phyloP scores from a whole-genome alignment of 2,113 vertebrate genomes.

The Podarcis raffonei region DNA sequence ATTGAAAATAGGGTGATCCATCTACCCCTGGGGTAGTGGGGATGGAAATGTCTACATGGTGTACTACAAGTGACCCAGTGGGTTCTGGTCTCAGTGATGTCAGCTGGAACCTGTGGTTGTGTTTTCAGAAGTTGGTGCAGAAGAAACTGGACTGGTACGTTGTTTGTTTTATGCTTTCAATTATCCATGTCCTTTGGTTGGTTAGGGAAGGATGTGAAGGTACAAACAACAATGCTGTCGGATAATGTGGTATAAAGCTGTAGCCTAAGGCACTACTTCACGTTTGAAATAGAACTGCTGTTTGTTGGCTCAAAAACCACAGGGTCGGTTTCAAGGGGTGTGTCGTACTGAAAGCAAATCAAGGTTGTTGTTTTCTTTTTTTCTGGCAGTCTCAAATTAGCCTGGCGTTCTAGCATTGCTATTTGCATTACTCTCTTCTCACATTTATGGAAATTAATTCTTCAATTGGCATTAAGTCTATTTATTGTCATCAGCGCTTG shows the following conservation, averaged over 20 bases:
- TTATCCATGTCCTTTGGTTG: fast-evolving
- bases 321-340: background rate
- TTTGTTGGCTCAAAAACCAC: fast-evolving
- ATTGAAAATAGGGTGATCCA: no score
- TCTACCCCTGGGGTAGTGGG: no score
- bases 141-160: background rate
- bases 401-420: background rate
- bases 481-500: slow-evolving; percentile 73
- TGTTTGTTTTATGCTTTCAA: background rate
- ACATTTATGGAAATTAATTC: slow-evolving; percentile 57
- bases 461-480: slow-evolving; percentile 62
- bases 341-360: fast-evolving
- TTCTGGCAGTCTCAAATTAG: slow-evolving; percentile 17
- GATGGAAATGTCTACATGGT: background rate
- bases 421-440: background rate
- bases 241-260: background rate
- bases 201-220: background rate
- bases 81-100: background rate
- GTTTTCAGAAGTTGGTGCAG: background rate
- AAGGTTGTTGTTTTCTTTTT: background rate
- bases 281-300: fast-evolving
- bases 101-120: background rate
- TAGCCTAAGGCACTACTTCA: background rate
- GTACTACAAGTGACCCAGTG: background rate
- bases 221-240: background rate